Percentiles rank a stretch among this genome's conserved stretches.
Conservation (phyloP, 2,113 vertebrate species). For the Dryoscopus gambensis region DNA sequence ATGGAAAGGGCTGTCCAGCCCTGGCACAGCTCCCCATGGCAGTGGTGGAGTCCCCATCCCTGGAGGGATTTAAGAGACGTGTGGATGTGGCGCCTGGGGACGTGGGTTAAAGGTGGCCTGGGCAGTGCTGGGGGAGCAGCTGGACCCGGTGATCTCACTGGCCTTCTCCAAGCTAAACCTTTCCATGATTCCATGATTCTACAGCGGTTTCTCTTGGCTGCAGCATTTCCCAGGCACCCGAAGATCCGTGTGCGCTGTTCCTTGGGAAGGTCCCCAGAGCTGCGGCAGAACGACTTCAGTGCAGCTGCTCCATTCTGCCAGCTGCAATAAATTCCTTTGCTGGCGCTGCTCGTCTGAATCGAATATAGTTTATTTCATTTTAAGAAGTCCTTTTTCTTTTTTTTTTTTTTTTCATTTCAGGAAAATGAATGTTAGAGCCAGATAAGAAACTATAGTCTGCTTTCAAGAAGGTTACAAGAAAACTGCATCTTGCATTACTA, state of each 20-base stretch:
- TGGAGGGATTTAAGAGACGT: fast-evolving
- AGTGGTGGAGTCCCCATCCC: not conserved
- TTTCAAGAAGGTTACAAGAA: constrained; percentile 84
- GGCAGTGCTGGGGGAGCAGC: not conserved
- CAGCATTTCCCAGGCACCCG: not conserved
- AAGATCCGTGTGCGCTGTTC: not conserved
- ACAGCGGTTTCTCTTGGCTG: not conserved
- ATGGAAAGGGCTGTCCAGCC: not conserved
- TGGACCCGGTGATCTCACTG: not conserved
- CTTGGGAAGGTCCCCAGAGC: not conserved
- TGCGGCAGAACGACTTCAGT: constrained; percentile 4
- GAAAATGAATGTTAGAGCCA: constrained; percentile 82
- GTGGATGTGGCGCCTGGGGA: not conserved
- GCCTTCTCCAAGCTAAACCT: not conserved
- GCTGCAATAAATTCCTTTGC: constrained; percentile 60
- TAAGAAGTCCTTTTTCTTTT: constrained; percentile 54
- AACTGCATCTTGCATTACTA: constrained; percentile 85
- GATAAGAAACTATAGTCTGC: constrained; percentile 84
- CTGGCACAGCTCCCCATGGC: not conserved
- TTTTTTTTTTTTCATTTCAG: constrained; percentile 56
- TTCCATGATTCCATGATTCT: not conserved
- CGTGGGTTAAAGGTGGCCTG: not conserved
- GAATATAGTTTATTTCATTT: constrained; percentile 78
- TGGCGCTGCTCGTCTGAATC: constrained; percentile 60
- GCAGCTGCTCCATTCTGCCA: constrained; percentile 53